Evolutionary conservation across 2,888 invertebrate species (phyloP).

Genomic region (Cryptosula pallasiana): DNA sequence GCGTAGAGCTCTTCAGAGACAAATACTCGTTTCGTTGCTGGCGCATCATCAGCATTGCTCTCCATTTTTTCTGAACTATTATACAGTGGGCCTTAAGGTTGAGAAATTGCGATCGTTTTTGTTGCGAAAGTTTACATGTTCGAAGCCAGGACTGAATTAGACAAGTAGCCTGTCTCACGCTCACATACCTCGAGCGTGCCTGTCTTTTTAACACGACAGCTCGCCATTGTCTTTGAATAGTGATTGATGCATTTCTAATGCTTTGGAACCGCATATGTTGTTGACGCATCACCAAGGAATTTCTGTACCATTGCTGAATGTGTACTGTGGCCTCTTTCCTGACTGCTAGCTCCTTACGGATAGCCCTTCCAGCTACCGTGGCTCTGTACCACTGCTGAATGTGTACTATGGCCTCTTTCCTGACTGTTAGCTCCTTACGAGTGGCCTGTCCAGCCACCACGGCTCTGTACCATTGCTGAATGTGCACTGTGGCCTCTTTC

Average conservation of each 20-base stretch:
- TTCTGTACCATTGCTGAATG: not conserved
- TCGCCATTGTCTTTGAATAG: not conserved
- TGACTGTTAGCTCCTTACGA: slow-evolving; percentile 22
- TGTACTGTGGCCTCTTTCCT: not conserved
- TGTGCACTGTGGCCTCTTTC: too few relatives aligned
- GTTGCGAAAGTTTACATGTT: not conserved
- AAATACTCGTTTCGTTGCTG: too few relatives aligned
- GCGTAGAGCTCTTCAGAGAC: too few relatives aligned
- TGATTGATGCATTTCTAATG: not conserved
- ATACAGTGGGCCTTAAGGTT: too few relatives aligned
- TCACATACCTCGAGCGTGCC: not conserved
- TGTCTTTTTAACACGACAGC: not conserved
- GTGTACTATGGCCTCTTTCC: not conserved
- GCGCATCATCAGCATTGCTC: too few relatives aligned
- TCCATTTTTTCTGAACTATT: too few relatives aligned
- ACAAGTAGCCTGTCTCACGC: not conserved
- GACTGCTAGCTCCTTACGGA: not conserved
- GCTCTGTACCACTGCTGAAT: not conserved
- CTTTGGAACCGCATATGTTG: not conserved
- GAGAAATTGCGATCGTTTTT: too few relatives aligned
- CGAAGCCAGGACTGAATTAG: not conserved
- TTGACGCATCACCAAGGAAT: not conserved
- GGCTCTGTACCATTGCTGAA: slow-evolving; percentile 8
- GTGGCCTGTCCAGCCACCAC: slow-evolving; percentile 8
- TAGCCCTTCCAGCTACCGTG: not conserved